Conservation (phyloP, 2,888 invertebrate species). For the Fissipunctia ypsillon region DNA sequence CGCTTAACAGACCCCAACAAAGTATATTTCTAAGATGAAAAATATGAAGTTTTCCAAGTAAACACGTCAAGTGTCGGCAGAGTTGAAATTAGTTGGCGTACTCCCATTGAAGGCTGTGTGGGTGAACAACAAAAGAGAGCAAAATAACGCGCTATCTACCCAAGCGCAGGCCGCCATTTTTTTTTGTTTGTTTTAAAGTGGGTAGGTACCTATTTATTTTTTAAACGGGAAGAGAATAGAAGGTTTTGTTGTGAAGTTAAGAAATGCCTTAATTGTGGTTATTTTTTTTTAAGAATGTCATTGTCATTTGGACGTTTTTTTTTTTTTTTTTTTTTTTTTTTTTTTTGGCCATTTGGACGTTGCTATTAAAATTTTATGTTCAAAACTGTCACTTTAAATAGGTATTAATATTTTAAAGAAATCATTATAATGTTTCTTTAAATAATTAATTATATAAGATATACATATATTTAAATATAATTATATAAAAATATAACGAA, state of each 20-base stretch:
- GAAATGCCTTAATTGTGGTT: not conserved
- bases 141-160: conserved; percentile 62
- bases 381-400: too few relatives aligned
- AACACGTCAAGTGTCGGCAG: conserved; percentile 66
- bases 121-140: conserved; percentile 55
- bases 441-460: too few relatives aligned
- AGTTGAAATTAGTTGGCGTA: conserved; percentile 70
- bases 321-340: too few relatives aligned
- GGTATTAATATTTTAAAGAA: too few relatives aligned
- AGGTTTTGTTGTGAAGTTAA: conserved; percentile 3
- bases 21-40: conserved; percentile 62
- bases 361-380: too few relatives aligned
- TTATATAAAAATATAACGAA: too few relatives aligned
- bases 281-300: not conserved
- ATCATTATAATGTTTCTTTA: too few relatives aligned
- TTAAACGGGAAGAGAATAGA: conserved; percentile 10
- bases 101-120: conserved; percentile 60
- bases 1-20: conserved; percentile 49
- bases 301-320: too few relatives aligned
- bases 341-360: too few relatives aligned
- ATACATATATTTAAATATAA: too few relatives aligned
- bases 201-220: conserved; percentile 10
- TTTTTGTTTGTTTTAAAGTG: conserved; percentile 26
- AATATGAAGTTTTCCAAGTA: conserved; percentile 70
- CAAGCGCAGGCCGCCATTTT: conserved; percentile 41